Conservation (phyloP, 2,888 invertebrate genomes). For the Pachydiplax longipennis region DNA sequence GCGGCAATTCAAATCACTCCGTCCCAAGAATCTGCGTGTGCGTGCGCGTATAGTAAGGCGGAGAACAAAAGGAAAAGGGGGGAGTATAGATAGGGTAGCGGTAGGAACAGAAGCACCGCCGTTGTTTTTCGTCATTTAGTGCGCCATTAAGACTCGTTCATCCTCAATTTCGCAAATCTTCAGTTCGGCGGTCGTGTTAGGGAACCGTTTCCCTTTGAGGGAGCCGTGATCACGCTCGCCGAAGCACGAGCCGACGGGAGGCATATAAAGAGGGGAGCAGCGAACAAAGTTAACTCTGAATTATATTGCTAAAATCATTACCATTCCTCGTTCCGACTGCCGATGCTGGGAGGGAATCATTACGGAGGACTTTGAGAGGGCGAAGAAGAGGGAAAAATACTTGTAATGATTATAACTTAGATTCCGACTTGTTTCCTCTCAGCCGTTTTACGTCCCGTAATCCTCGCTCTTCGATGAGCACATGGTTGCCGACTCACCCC, state of each 20-base stretch:
- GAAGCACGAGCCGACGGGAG: neutral
- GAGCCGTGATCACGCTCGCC: conserved; percentile 33
- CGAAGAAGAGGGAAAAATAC: conserved; percentile 3
- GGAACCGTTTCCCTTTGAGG: conserved; percentile 23
- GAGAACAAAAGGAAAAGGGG: neutral
- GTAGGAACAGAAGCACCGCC: conserved; percentile 34
- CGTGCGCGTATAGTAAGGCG: neutral
- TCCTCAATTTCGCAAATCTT: conserved; percentile 45
- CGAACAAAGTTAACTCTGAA: conserved; percentile 39
- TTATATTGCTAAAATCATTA: conserved; percentile 44
- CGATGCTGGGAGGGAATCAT: neutral
- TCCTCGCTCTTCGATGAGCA: conserved; percentile 8
- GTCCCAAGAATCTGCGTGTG: neutral
- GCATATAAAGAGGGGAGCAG: neutral
- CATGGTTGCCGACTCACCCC: conserved; percentile 34
- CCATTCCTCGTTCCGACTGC: conserved; percentile 32
- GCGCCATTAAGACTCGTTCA: conserved; percentile 43
- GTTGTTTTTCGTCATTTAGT: conserved; percentile 44
- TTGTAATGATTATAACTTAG: conserved; percentile 28
- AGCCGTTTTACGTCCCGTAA: conserved; percentile 22
- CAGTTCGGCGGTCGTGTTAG: conserved; percentile 43
- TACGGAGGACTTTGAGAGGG: neutral
- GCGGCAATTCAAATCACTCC: too few species aligned
- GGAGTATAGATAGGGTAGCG: neutral
- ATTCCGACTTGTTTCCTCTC: conserved; percentile 33